Base-by-base conservation (phyloP, 2,797 vertebrate species). In the Bradypodion ventrale region DNA sequence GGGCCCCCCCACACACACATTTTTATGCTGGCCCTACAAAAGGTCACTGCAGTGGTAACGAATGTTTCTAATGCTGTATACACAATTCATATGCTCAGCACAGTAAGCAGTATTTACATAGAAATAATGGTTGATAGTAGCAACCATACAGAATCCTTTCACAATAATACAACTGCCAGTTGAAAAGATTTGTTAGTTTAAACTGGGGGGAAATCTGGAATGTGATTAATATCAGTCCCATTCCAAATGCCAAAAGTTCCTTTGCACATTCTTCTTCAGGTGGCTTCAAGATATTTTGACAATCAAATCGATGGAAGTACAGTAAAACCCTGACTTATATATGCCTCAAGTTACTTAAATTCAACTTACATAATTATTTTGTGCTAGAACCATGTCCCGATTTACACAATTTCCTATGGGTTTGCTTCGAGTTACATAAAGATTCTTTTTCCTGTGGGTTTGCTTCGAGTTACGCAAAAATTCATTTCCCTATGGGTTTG, bases 301-400 rank as follows among this genome's bases (percentile, higher is more conserved):
- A 81, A 76, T 25, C 44, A 60, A 82, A 86, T 86, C 79, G 72
- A 83, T 78, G 75, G 70, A 78, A 73, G 52, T 80, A n/a, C n/a
- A n/a, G n/a, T n/a, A n/a, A n/a, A n/a, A n/a, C n/a, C n/a, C n/a
- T n/a, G n/a, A n/a, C n/a, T n/a, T n/a, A n/a, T n/a, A n/a, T n/a
- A n/a, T n/a, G n/a, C n/a, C n/a, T n/a, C n/a, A n/a, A n/a, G n/a
- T n/a, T n/a, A n/a, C n/a, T n/a, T n/a, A n/a, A n/a, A n/a, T n/a
- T n/a, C n/a, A n/a, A n/a, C n/a, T n/a, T n/a, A n/a, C n/a, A n/a
- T n/a, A n/a, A n/a, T n/a, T n/a, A n/a, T n/a, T n/a, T n/a, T n/a
- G n/a, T n/a, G n/a, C n/a, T n/a, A n/a, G n/a, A n/a, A n/a, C n/a
- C n/a, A n/a, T n/a, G n/a, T n/a, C n/a, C n/a, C n/a, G n/a, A n/a